Percentiles rank a stretch among this genome's conserved stretches.
Evolutionary conservation across 92 coral and sea anemone genomes (phyloP).

Genomic region (Montipora capitata): DNA sequence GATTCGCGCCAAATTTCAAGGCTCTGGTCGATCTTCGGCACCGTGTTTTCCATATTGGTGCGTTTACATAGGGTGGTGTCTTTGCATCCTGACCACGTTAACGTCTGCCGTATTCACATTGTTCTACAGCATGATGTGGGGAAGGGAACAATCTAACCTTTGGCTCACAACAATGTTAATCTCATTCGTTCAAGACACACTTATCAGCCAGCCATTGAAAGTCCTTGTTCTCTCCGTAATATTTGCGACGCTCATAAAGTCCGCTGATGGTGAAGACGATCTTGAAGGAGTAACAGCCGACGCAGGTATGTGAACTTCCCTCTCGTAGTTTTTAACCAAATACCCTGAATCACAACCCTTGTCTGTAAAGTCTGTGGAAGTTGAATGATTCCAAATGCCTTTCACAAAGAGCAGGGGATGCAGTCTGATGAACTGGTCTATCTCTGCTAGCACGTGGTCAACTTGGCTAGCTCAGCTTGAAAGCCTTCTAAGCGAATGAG

Average conservation of each 20-base stretch:
- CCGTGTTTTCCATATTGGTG: constrained; percentile 79
- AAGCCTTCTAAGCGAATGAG: too few relatives aligned
- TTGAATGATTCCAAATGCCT: too few relatives aligned
- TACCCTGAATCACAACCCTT: too few relatives aligned
- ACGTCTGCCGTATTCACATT: constrained; percentile 70
- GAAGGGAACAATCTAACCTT: constrained; percentile 76
- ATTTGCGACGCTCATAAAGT: constrained; percentile 69
- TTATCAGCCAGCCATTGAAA: constrained; percentile 83
- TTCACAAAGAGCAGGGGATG: too few relatives aligned
- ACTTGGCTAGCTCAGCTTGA: too few relatives aligned
- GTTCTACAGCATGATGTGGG: constrained; percentile 94
- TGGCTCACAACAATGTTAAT: constrained; percentile 79
- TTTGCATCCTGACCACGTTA: constrained; percentile 66
- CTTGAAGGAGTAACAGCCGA: constrained; percentile 10
- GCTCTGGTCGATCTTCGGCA: neutral
- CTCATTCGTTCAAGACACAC: constrained; percentile 80
- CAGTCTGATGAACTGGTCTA: too few relatives aligned
- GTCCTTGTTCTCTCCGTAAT: constrained; percentile 69
- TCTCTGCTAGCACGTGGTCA: too few relatives aligned
- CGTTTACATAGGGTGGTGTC: constrained; percentile 73
- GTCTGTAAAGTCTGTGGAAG: too few relatives aligned
- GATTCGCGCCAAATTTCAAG: constrained; percentile 22
- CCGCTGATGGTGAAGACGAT: constrained; percentile 67
- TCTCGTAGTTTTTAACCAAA: neutral
- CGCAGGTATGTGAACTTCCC: constrained; percentile 7